These are phyloP conservation scores for Acipenser transmontanus DNA, from an alignment of 2,797 vertebrate genomes.

Conservation along the genomic window DNA sequence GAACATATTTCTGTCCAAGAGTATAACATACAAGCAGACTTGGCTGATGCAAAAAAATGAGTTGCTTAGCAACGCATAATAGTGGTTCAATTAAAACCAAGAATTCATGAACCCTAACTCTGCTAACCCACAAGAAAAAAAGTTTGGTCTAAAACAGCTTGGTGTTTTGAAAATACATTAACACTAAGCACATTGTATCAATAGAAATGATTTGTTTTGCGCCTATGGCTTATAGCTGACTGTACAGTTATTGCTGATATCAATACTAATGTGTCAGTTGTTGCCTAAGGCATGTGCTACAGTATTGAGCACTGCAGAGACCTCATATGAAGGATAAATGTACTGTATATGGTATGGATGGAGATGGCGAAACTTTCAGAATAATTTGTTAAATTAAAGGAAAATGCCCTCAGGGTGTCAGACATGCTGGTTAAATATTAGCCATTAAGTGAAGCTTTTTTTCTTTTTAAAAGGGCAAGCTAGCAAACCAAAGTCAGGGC, in stretches of 20 bases:
- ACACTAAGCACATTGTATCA: not conserved
- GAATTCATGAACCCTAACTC: conserved; percentile 33
- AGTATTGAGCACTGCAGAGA: not conserved
- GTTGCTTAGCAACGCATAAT: conserved; percentile 55
- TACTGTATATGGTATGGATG: not conserved
- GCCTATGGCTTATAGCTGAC: not conserved
- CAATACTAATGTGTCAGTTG: conserved; percentile 8
- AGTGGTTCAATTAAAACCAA: conserved; percentile 48
- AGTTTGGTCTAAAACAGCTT: not conserved
- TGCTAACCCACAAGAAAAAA: conserved; percentile 13
- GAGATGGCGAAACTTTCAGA: conserved; percentile 38
- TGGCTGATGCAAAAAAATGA: conserved; percentile 51
- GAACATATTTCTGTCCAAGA: conserved; percentile 51
- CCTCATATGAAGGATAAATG: not conserved
- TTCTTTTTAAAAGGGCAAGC: not conserved
- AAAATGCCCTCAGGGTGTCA: conserved; percentile 56
- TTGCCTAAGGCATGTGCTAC: conserved; percentile 8
- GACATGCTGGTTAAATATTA: conserved; percentile 68
- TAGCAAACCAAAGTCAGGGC: conserved; percentile 17
- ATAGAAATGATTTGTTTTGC: not conserved
- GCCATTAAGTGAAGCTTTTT: conserved; percentile 33
- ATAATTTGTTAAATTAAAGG: conserved; percentile 50
- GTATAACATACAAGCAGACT: conserved; percentile 64
- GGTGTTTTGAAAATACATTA: not conserved
- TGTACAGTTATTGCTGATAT: not conserved